Evolutionary conservation across 2,888 invertebrate genomes (phyloP).

Genomic region (Heteropelma amictum): DNA sequence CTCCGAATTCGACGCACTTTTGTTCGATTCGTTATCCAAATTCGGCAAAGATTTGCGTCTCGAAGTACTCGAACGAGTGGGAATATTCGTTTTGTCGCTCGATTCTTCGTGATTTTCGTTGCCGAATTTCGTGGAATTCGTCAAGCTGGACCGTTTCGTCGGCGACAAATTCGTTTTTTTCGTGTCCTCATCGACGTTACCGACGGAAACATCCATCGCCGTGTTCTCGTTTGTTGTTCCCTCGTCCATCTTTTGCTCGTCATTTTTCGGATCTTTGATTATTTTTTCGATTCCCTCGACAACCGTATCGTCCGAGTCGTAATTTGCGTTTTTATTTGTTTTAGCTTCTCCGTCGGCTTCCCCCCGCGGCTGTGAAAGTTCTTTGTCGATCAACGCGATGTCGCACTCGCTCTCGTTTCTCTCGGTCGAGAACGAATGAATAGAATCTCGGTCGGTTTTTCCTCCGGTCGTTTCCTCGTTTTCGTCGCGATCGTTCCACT

Average conservation of each 20-base stretch:
- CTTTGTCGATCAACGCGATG: constrained; percentile 58
- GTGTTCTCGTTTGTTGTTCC: constrained; percentile 20
- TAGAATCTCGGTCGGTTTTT: constrained; percentile 13
- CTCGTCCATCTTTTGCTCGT: not conserved
- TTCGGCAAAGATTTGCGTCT: constrained; percentile 10
- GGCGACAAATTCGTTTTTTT: constrained; percentile 38
- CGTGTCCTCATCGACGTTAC: constrained; percentile 24
- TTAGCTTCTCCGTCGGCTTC: constrained; percentile 37
- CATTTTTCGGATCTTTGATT: not conserved
- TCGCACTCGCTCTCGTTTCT: constrained; percentile 61
- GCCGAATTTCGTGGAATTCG: constrained; percentile 20
- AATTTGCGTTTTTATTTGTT: constrained; percentile 50
- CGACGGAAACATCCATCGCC: constrained; percentile 38
- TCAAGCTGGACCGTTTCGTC: constrained; percentile 22
- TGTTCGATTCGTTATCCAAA: not conserved
- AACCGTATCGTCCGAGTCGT: constrained; percentile 65
- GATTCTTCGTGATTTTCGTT: not conserved
- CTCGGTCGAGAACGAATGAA: constrained; percentile 39
- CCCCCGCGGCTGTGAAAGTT: too few species aligned
- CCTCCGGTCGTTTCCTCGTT: not conserved
- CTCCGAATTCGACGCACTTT: not conserved
- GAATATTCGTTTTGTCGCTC: not conserved
- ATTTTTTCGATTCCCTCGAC: constrained; percentile 41
- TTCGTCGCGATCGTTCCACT: constrained; percentile 56
- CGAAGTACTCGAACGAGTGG: not conserved